Percentiles rank a stretch among this genome's conserved stretches.
Conservation (phyloP, 2,888 invertebrate genomes). For the Hirtodrosophila confusa region DNA sequence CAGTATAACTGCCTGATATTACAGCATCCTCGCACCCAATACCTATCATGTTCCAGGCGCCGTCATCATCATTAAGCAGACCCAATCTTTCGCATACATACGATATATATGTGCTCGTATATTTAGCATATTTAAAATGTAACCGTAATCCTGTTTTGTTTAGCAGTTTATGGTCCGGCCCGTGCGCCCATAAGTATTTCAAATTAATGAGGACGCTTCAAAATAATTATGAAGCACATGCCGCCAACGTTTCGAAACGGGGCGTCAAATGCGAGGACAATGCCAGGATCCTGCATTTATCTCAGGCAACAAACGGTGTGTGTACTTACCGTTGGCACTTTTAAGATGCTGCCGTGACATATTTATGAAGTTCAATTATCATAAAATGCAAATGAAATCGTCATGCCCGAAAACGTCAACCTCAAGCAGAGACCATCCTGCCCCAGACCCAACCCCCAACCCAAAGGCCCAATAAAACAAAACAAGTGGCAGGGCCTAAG, state of each 20-base stretch:
- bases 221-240: slow-evolving; percentile 79
- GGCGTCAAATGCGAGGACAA: slow-evolving; percentile 8
- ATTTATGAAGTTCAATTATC: slow-evolving; percentile 81
- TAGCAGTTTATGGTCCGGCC: slow-evolving; percentile 63
- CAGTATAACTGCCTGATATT: no score
- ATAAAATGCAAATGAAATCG: slow-evolving; percentile 81
- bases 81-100: slow-evolving; percentile 22
- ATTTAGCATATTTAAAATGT: slow-evolving; percentile 75
- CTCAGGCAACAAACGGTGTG: slow-evolving; percentile 64
- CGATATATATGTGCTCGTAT: slow-evolving; percentile 9
- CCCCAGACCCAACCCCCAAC: slow-evolving; percentile 13
- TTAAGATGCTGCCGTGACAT: slow-evolving; percentile 79
- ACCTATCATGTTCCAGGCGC: background rate
- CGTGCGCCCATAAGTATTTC: slow-evolving; percentile 72
- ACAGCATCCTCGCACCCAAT: slow-evolving; percentile 1
- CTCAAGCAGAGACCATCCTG: slow-evolving; percentile 39
- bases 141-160: slow-evolving; percentile 68
- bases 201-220: slow-evolving; percentile 78
- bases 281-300: slow-evolving; percentile 47
- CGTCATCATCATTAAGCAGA: slow-evolving; percentile 8
- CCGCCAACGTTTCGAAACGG: slow-evolving; percentile 24
- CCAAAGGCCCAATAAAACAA: slow-evolving; percentile 72
- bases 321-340: slow-evolving; percentile 76
- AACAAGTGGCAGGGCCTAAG: slow-evolving; percentile 55
- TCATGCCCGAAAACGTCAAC: slow-evolving; percentile 78